Base-by-base conservation (phyloP, 2,888 invertebrate genomes). In the Oxytorus armatus region DNA sequence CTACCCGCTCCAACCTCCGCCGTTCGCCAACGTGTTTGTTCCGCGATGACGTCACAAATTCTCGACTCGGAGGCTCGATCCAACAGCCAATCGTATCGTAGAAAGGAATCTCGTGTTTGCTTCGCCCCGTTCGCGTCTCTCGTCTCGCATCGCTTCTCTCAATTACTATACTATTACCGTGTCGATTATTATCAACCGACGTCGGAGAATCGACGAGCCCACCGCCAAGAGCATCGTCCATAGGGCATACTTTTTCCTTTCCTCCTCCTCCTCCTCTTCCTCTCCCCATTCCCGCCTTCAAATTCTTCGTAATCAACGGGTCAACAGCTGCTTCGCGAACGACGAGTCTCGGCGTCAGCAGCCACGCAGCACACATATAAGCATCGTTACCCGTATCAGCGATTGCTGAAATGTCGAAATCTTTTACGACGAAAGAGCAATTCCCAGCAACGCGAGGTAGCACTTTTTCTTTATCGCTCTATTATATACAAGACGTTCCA, bases 21-120 rank as follows among this genome's bases (percentile, higher is more conserved):
- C 4, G 8, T 1, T 65, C 49, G 11, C 65, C 16, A 42, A 55
- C 42, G 42, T 25, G 16, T 14, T 0, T n/a, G 10, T 18, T n/a
- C 25, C 55, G 16, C 69, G 51, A 47, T 77, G 65, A 75, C 81
- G 78, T 70, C 79, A 69, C 81, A 25, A 29, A 21, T 61, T 14
- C 80, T 84, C 85, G 83, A n/a, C n/a, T n/a, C n/a, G 84, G 87
- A 84, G 88, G 88, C 88, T 88, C 88, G 88, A 55, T 86, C 57
- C 83, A 75, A 82, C 85, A 86, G 83, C 88, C 89, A 88, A 88
- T 88, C 84, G 42, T 7, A 72, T 70, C 49, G 65, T 85, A 87
- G 88, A 88, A 88, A 84, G 87, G 86, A 73, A 82, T 39, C 39
- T 11, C 39, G 74, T 70, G 79, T 81, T 36, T 44, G 47, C 36